Evolutionary conservation across 2,797 vertebrate genomes (phyloP).

Genomic region (Alosa sapidissima): DNA sequence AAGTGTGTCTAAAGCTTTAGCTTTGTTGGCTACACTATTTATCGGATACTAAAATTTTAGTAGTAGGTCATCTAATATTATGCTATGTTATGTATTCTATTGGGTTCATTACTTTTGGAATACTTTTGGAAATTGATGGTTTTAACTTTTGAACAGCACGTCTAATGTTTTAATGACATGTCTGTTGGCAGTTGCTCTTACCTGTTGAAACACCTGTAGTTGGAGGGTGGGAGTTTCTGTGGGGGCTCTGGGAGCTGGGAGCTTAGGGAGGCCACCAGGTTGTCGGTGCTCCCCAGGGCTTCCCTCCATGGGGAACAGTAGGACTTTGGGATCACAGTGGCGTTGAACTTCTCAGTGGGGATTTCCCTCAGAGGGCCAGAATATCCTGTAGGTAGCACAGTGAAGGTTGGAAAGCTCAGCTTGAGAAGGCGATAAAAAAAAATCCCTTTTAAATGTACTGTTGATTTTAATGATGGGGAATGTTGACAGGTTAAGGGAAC

Average conservation of each 20-base stretch:
- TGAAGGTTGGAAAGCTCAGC: neutral
- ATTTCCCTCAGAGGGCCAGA: conserved; percentile 83
- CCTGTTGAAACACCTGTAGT: conserved; percentile 92
- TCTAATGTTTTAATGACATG: neutral
- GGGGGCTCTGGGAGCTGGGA: conserved; percentile 57
- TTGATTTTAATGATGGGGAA: neutral
- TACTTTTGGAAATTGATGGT: no score
- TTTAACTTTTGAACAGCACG: neutral
- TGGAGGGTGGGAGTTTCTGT: conserved; percentile 57
- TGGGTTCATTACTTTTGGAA: no score
- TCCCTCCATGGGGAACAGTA: conserved; percentile 90
- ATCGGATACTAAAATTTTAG: neutral
- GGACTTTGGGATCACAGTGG: conserved; percentile 87
- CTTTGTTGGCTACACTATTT: neutral
- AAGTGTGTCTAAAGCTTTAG: neutral
- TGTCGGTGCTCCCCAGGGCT: conserved; percentile 64
- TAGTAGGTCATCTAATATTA: neutral
- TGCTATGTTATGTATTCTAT: neutral
- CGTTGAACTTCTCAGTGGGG: conserved; percentile 91
- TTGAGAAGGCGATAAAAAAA: neutral
- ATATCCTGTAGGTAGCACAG: conserved; percentile 76
- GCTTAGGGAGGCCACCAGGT: conserved; percentile 51
- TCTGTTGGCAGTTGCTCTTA: conserved; percentile 53
- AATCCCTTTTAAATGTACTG: neutral
- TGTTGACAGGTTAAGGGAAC: no score